Base-by-base conservation (phyloP, 2,113 vertebrate genomes). In the Mirza zaza region DNA sequence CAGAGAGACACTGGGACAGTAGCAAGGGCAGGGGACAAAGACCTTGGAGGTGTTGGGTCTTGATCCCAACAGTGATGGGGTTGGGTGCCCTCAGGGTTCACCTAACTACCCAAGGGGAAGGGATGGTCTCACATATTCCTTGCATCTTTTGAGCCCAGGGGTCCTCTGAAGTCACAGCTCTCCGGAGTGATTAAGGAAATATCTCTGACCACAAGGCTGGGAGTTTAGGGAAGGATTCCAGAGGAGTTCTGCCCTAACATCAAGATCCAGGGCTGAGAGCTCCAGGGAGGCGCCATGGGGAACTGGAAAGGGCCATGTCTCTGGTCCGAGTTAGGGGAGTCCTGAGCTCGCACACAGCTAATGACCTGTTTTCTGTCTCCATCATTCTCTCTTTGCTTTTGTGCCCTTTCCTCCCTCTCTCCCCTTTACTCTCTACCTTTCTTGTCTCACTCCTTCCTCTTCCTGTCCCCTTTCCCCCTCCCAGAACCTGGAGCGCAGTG, bases 401-500 rank as follows among this genome's bases (percentile, higher is more conserved):
- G 23, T 59, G 23, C 7, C 39, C 8, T 25, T 71, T 59, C 83
- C 73, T 79, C 23, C 11, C 6, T 52, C n/a, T 8, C 25, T 8
- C 32, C 36, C 12, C 57, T 55, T 3, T 4, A 8, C 59, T 4
- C 3, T 29, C 32, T 34, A 0, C 21, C 15, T 12, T 59, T 18
- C 39, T 34, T 50, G 32, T 48, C 8, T 7, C 27, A 36, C 21
- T 80, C 42, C n/a, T 91, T 61, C 82, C 7, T 12, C 21, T 17
- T 15, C 52, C 13, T 15, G 32, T 10, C 39, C 29, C 32, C 4
- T n/a, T 8, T 21, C 75, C 12, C 36, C 15, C 0, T 29, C 6
- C 4, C 97, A 99, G 99, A 99, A 99, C 96, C 97, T 99, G 97
- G 99, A 99, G 97, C 98, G 98, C 50, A 98, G 97, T 10, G 98